phyloP scores from a whole-genome alignment of 2,888 invertebrate genomes.

The Lamproptera curius region DNA sequence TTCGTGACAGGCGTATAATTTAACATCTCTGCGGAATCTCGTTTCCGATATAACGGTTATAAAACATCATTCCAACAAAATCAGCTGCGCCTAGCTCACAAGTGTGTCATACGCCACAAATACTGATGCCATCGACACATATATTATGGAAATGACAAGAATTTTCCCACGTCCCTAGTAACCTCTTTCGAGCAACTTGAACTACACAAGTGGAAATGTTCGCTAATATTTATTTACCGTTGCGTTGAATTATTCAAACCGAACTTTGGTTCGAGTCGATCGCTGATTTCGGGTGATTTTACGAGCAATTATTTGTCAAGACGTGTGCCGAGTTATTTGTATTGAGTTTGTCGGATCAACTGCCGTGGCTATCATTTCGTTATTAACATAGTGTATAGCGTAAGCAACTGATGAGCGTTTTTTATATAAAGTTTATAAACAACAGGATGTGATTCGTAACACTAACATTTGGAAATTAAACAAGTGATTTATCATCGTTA shows the following conservation, averaged over 20 bases:
- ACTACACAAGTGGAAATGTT: constrained; percentile 11
- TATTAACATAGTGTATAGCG: constrained; percentile 29
- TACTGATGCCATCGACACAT: background rate
- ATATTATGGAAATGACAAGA: background rate
- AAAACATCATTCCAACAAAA: background rate
- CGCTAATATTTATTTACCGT: constrained; percentile 16
- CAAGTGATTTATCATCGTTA: constrained; percentile 42
- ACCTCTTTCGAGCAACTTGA: constrained; percentile 9
- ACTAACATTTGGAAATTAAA: constrained; percentile 43
- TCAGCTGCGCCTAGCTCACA: constrained; percentile 2
- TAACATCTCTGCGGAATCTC: background rate
- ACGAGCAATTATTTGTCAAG: background rate
- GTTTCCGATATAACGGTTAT: background rate
- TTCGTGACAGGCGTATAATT: background rate
- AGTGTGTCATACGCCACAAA: constrained; percentile 1
- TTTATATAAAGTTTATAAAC: constrained; percentile 40
- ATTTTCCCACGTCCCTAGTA: constrained; percentile 10
- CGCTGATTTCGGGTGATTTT: background rate
- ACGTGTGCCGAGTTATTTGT: too few relatives aligned
- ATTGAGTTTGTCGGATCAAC: constrained; percentile 8
- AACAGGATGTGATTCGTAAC: constrained; percentile 30
- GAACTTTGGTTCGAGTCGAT: constrained; percentile 1
- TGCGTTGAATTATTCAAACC: constrained; percentile 13
- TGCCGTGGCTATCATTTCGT: constrained; percentile 16
- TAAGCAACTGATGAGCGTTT: constrained; percentile 37